Conservation (phyloP, 2,113 vertebrate species). For the Entomyzon cyanotis region DNA sequence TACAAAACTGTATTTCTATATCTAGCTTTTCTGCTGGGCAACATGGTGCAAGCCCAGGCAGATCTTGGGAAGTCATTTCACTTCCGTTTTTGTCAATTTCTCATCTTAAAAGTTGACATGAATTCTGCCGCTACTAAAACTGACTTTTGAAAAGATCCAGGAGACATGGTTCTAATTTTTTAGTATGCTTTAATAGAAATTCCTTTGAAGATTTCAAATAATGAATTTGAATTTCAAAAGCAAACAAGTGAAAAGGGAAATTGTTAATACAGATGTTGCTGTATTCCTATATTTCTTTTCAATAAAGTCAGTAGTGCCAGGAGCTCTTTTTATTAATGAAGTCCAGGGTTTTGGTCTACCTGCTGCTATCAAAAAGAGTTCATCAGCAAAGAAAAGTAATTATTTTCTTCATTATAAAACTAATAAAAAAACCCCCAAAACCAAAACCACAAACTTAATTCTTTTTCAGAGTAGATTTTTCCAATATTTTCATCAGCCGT, state of each 20-base stretch:
- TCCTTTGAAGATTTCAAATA: neutral
- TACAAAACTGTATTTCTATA: accelerated
- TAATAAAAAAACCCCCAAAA: neutral
- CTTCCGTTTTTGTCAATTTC: neutral
- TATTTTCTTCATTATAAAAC: neutral
- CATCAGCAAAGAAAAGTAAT: neutral
- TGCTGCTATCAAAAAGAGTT: neutral
- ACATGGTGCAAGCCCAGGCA: neutral
- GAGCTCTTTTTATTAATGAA: neutral
- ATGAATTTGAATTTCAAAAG: neutral
- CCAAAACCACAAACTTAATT: too few relatives aligned
- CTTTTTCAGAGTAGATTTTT: neutral
- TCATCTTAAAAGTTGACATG: neutral
- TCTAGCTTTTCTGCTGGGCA: neutral
- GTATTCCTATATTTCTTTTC: neutral
- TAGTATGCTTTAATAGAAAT: neutral
- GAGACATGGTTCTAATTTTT: neutral
- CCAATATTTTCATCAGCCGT: neutral
- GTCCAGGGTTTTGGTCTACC: neutral
- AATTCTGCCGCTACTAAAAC: neutral
- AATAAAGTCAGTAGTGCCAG: neutral
- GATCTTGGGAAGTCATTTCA: neutral
- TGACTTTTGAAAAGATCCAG: neutral
- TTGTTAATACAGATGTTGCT: neutral
- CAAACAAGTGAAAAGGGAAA: neutral